phyloP scores from a whole-genome alignment of 2,113 vertebrate species.

The Larimichthys crocea region DNA sequence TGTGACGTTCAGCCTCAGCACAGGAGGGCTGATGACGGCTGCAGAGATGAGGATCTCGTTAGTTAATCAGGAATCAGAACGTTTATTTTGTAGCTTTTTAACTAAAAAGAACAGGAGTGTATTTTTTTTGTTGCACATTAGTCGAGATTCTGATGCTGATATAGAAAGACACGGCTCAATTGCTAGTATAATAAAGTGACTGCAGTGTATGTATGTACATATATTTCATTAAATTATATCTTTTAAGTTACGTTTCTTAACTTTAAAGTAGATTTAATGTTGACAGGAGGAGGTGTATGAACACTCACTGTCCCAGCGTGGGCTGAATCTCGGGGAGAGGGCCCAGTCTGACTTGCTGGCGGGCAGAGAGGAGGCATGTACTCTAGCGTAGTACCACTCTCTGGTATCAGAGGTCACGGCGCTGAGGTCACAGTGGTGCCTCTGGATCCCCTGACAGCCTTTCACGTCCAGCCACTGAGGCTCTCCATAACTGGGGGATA shows the following conservation, averaged over 20 bases:
- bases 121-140: too few relatives aligned
- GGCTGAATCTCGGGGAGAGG: constrained; percentile 79
- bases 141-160: not conserved
- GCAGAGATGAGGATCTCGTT: not conserved
- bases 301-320: constrained; percentile 83
- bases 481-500: constrained; percentile 79
- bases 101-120: too few relatives aligned
- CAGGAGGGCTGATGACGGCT: constrained; percentile 81
- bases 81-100: not conserved
- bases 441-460: constrained; percentile 74
- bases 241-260: too few relatives aligned
- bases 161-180: not conserved
- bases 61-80: not conserved
- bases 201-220: too few relatives aligned
- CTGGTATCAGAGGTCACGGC: constrained; percentile 74
- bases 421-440: constrained; percentile 81
- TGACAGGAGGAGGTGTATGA: too few relatives aligned
- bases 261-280: too few relatives aligned
- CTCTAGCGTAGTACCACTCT: constrained; percentile 85
- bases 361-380: constrained; percentile 49
- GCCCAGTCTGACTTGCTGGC: constrained; percentile 76
- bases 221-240: too few relatives aligned
- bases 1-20: constrained; percentile 60
- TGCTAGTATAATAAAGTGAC: not conserved
- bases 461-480: constrained; percentile 70